phyloP scores from a whole-genome alignment of 1,140 invertebrate genomes.

The Musca domestica region DNA sequence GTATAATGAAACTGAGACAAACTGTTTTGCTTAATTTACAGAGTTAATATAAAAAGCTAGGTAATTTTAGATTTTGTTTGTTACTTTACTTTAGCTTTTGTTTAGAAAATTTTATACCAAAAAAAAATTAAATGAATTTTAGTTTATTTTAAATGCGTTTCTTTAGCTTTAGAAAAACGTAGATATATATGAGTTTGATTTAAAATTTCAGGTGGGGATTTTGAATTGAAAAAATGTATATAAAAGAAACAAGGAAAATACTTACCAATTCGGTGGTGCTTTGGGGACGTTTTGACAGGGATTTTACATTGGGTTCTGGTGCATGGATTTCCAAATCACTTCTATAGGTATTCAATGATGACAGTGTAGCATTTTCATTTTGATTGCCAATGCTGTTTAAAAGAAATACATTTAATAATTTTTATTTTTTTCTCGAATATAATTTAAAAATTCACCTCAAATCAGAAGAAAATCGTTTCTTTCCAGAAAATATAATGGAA shows the following conservation, averaged over 20 bases:
- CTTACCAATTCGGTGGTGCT: conserved; percentile 54
- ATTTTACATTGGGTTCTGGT: conserved; percentile 54
- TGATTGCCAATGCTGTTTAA: conserved; percentile 41
- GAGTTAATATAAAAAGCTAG: conserved; percentile 8
- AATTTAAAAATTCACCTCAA: conserved; percentile 48
- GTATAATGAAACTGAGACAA: background rate
- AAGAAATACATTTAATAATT: background rate
- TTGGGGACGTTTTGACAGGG: conserved; percentile 48
- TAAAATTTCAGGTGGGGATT: background rate
- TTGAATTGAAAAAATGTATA: conserved; percentile 13
- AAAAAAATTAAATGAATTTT: background rate
- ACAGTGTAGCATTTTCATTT: conserved; percentile 41
- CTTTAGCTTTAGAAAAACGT: background rate
- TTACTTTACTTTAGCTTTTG: background rate
- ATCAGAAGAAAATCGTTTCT: conserved; percentile 59
- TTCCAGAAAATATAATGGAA: conserved; percentile 52
- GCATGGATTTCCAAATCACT: conserved; percentile 64
- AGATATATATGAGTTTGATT: conserved; percentile 13
- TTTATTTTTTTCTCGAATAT: conserved; percentile 3
- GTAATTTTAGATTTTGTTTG: background rate
- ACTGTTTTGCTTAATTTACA: background rate
- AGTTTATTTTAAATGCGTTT: conserved; percentile 3
- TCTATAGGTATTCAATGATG: conserved; percentile 57
- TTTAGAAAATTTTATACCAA: background rate
- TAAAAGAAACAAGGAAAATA: conserved; percentile 27